Evolutionary conservation across 2,797 vertebrate genomes (phyloP).

Genomic region (Argya squamiceps): DNA sequence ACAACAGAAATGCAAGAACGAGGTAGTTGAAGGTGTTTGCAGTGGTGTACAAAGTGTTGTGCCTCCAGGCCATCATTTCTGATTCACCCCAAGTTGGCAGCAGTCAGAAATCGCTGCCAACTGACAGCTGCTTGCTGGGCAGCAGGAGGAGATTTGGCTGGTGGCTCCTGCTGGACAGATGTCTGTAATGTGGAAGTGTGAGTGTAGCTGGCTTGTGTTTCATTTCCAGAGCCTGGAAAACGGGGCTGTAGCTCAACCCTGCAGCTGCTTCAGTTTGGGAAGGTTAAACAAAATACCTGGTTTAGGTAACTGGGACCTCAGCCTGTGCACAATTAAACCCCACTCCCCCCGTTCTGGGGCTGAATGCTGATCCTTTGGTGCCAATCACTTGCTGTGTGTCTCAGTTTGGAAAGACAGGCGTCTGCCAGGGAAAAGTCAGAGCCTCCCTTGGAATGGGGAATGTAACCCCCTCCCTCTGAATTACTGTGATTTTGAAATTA

Average conservation of each 20-base stretch:
- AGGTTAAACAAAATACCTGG: not conserved
- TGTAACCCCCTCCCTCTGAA: not conserved
- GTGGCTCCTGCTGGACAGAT: not conserved
- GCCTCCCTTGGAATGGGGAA: not conserved
- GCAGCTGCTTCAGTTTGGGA: not conserved
- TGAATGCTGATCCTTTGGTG: not conserved
- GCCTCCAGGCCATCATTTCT: slow-evolving; percentile 28
- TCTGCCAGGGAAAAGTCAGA: not conserved
- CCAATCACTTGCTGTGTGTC: not conserved
- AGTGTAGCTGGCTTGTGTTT: not conserved
- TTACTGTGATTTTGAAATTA: not conserved
- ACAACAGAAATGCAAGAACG: not conserved
- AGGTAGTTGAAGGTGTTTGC: slow-evolving; percentile 1
- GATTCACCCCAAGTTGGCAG: not conserved
- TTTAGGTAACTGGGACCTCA: not conserved
- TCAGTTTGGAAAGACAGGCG: not conserved
- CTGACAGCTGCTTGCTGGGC: not conserved
- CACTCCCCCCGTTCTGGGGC: rapidly evolving
- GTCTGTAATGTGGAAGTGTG: not conserved
- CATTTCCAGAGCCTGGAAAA: not conserved
- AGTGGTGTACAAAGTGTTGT: not conserved
- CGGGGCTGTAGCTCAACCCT: not conserved
- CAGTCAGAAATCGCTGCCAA: not conserved
- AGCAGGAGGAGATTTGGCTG: not conserved
- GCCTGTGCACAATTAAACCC: not conserved